Percentiles rank a stretch among this genome's conserved stretches.
Evolutionary conservation across 2,888 invertebrate species (phyloP).

Genomic region (Mythimna vitellina): DNA sequence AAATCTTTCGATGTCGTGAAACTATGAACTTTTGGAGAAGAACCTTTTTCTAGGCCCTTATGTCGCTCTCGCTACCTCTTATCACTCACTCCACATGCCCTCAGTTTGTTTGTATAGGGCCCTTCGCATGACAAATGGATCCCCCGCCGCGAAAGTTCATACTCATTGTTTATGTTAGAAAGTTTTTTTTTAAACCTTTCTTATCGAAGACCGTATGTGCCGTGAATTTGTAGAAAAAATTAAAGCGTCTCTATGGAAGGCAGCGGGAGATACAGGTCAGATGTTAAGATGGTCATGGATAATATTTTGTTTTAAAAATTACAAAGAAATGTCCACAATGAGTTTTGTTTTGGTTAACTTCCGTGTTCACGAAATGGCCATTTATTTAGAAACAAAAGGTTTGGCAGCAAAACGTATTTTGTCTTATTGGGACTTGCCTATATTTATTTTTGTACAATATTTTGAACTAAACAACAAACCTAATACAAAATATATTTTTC

Average conservation of each 20-base stretch:
- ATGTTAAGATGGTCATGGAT: slow-evolving; percentile 20
- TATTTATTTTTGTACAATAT: too few relatives aligned
- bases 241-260: slow-evolving; percentile 8
- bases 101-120: slow-evolving; percentile 54
- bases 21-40: too few relatives aligned
- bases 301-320: slow-evolving; percentile 9
- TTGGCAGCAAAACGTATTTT: neutral
- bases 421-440: too few relatives aligned
- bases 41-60: too few relatives aligned
- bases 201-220: slow-evolving; percentile 36
- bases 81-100: neutral
- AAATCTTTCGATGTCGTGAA: too few relatives aligned
- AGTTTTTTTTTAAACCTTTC: slow-evolving; percentile 49
- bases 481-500: too few relatives aligned
- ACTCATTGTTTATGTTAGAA: slow-evolving; percentile 61
- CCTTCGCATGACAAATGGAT: slow-evolving; percentile 70
- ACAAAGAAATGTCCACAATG: slow-evolving; percentile 14
- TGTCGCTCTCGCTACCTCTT: slow-evolving; percentile 24
- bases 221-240: slow-evolving; percentile 41
- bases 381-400: neutral
- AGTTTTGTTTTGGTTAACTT: slow-evolving; percentile 21
- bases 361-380: slow-evolving; percentile 24
- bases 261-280: slow-evolving; percentile 48
- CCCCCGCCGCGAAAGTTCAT: slow-evolving; percentile 63
- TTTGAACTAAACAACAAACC: too few relatives aligned